Evolutionary conservation across 2,113 vertebrate genomes (phyloP), one percentile per base, ranked within the genome.

Genomic region (Dunckerocampus dactyliophorus): DNA sequence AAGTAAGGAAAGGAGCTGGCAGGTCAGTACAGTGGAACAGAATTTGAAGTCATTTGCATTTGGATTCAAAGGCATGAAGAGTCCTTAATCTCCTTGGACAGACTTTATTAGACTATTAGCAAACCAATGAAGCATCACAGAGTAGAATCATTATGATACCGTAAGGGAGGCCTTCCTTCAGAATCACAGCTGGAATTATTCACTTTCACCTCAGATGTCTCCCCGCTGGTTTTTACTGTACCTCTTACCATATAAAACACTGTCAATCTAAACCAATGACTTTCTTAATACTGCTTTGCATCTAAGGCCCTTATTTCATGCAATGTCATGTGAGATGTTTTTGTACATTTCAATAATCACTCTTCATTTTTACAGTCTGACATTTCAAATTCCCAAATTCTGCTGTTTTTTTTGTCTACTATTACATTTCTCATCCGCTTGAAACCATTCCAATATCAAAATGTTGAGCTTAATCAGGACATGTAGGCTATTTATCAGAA

Each of bases 101-200:
- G 67, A 21, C 63, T 74, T 76, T 71, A 82, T 82, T 70, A 79
- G 75, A 62, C 69, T 71, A 69, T 79, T 63, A 80, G 71, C 4
- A 72, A 77, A 56, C 56, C 64, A 75, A 56, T 77, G 69, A 69
- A 79, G 63, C 62, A 53, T 71, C 56, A 47, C 63, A 68, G 65
- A 63, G 50, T 34, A 68, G 64, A 70, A 68, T 76, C 71, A 75
- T 84, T 77, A 74, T 6, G 21, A 37, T 8, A 34, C 31, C 53
- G 53, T 58, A 62, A 69, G 58, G 72, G 69, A 48, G 47, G 67
- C 58, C 49, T 54, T 70, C 57, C 70, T 46, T 60, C 58, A 62
- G 63, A 34, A 34, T 65, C 59, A 59, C 54, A 72, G 54, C 46
- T 45, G 28, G 24, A 74, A 72, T 76, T 79, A 81, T 72, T 69